Percentiles rank a stretch among this genome's conserved stretches.
These are phyloP conservation scores for Labia minor DNA, from an alignment of 2,888 invertebrate genomes.

Conservation along the genomic window DNA sequence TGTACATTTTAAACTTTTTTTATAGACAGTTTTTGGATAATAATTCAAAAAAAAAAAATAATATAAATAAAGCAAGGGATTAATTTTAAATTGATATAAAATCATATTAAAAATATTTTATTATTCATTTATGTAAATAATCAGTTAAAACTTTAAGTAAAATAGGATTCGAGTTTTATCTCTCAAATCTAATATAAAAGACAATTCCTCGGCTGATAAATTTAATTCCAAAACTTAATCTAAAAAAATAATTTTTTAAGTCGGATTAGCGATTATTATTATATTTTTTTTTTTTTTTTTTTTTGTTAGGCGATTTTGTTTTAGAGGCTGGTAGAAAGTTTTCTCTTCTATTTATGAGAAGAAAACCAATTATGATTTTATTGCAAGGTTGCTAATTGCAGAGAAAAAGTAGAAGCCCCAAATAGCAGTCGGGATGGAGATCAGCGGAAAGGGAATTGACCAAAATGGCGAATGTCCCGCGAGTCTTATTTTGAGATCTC, in stretches of 20 bases:
- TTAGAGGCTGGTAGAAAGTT: no score
- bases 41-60: no score
- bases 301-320: no score
- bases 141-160: constrained; percentile 7
- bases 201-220: background rate
- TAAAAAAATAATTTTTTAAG: constrained; percentile 13
- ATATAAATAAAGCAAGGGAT: background rate
- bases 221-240: background rate
- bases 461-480: background rate
- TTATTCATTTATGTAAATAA: constrained; percentile 13
- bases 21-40: no score
- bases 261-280: background rate
- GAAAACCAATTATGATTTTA: background rate
- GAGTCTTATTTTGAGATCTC: background rate
- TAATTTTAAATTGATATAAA: background rate
- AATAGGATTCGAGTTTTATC: background rate
- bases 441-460: background rate
- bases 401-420: background rate
- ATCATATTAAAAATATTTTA: background rate
- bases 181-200: background rate
- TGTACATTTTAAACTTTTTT: no score
- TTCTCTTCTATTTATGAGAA: no score
- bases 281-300: background rate
- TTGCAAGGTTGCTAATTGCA: constrained; percentile 5
- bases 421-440: background rate